Evolutionary conservation across 2,113 vertebrate species (phyloP), one percentile per base, ranked within the genome.

Genomic region (Mirounga angustirostris): DNA sequence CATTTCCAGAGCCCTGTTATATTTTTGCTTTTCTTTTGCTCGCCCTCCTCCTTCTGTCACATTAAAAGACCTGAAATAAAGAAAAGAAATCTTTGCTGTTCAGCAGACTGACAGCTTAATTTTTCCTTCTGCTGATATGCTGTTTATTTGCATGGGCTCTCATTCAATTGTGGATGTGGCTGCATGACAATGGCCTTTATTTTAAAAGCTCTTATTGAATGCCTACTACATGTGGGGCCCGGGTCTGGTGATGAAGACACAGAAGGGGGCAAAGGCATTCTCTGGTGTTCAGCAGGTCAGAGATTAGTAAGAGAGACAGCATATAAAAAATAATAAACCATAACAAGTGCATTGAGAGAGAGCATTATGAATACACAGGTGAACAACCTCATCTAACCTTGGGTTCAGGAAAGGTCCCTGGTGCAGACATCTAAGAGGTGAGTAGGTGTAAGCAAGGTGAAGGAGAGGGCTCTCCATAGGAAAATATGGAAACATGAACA

Each of bases 51-150:
- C 2, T 18, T 16, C 93, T 11, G 26, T 94, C 94, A 89, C 6
- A 12, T 80, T 82, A 76, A 87, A 90, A 84, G 87, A 36, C 74
- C 36, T 28, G 69, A 93, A 92, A 93, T 80, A 95, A 93, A 92
- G 92, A n/a, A 58, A 86, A 92, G 93, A 33, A 61, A 87, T 83
- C 67, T 83, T 67, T 8, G 67, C 89, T 24, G 79, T 33, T 96
- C 67, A 36, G 89, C 12, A 67, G 89, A 86, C 0, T 89, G 96
- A 93, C 96, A 65, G 83, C 93, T 96, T 92, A 30, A 97, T 93
- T 80, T 96, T 91, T 86, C 82, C 79, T 89, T 87, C 56, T 43
- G 81, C 61, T 33, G 52, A 91, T 79, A 58, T 4, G 16, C 86
- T 79, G 74, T 50, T 81, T 74, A 46, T 91, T 94, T 78, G 61